Base-by-base conservation (phyloP, 2,113 vertebrate genomes). In the Ictalurus punctatus region DNA sequence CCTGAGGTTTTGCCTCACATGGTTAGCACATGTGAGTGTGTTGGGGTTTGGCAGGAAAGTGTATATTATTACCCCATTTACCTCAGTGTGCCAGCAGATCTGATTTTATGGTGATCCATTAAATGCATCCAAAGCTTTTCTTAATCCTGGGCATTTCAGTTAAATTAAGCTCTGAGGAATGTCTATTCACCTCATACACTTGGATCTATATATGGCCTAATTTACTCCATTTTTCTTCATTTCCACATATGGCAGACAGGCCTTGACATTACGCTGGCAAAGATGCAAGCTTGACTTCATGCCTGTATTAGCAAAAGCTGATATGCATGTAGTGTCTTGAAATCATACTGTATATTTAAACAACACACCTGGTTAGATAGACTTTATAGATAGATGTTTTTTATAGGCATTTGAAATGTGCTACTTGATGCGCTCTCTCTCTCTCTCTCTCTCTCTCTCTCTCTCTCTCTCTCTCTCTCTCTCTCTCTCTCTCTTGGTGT, bases 71-170 rank as follows among this genome's bases (percentile, higher is more conserved):
- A 1, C 27, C 59, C 1, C 14, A 37, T n/a, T 73, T 61, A 84
- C 67, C 21, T 16, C 44, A 40, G 34, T 58, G 30, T 86, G 30
- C 87, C 87, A 86, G 76, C 61, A 85, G 63, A 88, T 86, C 88
- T 81, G 88, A 65, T 71, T 78, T 85, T 89, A 58, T 52, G 54
- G 54, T 56, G 52, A 56, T 17, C 56, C 27, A 21, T 81, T 59
- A 84, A 89, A 81, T 87, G 80, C 48, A 27, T n/a, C 71, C n/a
- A 54, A 21, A 65, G 84, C n/a, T 71, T 59, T 85, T 89, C 52
- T 78, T 81, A 87, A 87, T 65, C 44, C 61, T 34, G 37, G 56
- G 13, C 48, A 67, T 74, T 83, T 86, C 21, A 30, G 25, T 79
- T 83, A 37, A 65, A 69, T 61, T 25, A 30, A 87, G 19, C 40